phyloP scores from a whole-genome alignment of 2,797 vertebrate species.

The Synaphobranchus kaupii region DNA sequence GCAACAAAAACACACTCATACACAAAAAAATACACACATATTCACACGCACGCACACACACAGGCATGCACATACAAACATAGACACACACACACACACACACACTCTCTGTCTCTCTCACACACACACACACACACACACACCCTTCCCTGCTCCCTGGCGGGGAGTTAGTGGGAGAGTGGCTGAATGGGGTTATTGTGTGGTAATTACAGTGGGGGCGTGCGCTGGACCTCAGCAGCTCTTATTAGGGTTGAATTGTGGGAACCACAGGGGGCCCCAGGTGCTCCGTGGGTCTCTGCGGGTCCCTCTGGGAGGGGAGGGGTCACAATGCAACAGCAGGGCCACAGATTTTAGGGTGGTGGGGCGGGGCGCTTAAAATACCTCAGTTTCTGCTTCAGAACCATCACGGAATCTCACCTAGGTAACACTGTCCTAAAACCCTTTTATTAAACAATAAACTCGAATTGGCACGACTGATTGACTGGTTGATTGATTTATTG shows the following conservation, averaged over 20 bases:
- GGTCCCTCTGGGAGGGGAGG: neutral
- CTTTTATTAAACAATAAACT: neutral
- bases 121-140: neutral
- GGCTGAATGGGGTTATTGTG: slow-evolving; percentile 27
- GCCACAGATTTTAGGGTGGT: neutral
- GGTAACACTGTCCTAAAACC: too few relatives aligned
- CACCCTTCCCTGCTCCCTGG: neutral
- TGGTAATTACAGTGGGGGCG: neutral
- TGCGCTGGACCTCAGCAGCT: neutral
- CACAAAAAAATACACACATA: neutral
- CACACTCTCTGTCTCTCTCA: neutral
- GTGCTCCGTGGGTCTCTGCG: neutral
- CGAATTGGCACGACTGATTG: too few relatives aligned
- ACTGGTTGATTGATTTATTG: neutral
- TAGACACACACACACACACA: neutral
- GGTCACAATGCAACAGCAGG: neutral
- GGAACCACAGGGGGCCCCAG: slow-evolving; percentile 7
- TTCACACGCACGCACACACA: neutral
- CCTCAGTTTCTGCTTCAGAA: slow-evolving; percentile 6
- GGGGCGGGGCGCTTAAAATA: neutral
- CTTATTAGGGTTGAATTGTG: neutral
- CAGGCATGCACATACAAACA: neutral
- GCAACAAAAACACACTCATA: neutral
- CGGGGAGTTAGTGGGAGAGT: neutral
- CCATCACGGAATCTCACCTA: slow-evolving; percentile 9